Conservation (phyloP, 2,888 invertebrate genomes). For the Xiphydria camelus region DNA sequence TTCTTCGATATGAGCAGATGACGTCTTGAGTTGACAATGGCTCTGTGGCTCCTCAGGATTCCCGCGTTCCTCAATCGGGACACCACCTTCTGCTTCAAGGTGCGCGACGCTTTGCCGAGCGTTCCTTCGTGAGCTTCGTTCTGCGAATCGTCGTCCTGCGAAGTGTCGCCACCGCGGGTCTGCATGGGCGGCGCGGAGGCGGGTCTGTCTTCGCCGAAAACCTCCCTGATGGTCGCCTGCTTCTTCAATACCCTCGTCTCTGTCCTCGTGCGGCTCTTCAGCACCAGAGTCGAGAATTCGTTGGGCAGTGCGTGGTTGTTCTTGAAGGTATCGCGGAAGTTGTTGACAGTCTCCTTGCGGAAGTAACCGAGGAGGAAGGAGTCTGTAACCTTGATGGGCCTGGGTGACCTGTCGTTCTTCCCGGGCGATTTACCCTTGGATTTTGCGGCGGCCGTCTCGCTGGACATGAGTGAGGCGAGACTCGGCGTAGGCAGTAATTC, state of each 20-base stretch:
- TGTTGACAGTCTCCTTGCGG: conserved; percentile 70
- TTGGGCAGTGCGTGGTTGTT: conserved; percentile 65
- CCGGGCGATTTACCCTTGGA: conserved; percentile 38
- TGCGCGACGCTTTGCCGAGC: conserved; percentile 27
- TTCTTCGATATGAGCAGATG: conserved; percentile 45
- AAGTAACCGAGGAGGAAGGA: conserved; percentile 68
- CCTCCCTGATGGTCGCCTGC: conserved; percentile 78
- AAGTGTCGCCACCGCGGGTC: conserved; percentile 57
- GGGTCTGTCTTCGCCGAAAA: conserved; percentile 79
- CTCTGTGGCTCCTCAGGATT: conserved; percentile 52
- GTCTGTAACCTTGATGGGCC: conserved; percentile 54
- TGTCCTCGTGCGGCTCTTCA: conserved; percentile 75
- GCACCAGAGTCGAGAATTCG: conserved; percentile 71
- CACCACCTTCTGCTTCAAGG: conserved; percentile 44
- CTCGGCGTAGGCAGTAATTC: conserved; percentile 71
- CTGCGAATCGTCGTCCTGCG: conserved; percentile 51
- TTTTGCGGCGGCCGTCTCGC: conserved; percentile 26
- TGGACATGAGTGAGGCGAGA: conserved; percentile 47
- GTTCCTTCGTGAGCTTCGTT: conserved; percentile 38
- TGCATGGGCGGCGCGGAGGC: conserved; percentile 80
- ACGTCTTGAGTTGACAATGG: conserved; percentile 51
- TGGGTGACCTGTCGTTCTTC: conserved; percentile 38
- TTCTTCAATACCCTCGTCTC: conserved; percentile 75
- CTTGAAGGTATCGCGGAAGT: conserved; percentile 69
- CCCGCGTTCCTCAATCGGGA: conserved; percentile 51